Percentiles rank a stretch among this genome's conserved stretches.
These are phyloP conservation scores for Labroides dimidiatus DNA, from an alignment of 2,797 vertebrate genomes.

Conservation along the genomic window DNA sequence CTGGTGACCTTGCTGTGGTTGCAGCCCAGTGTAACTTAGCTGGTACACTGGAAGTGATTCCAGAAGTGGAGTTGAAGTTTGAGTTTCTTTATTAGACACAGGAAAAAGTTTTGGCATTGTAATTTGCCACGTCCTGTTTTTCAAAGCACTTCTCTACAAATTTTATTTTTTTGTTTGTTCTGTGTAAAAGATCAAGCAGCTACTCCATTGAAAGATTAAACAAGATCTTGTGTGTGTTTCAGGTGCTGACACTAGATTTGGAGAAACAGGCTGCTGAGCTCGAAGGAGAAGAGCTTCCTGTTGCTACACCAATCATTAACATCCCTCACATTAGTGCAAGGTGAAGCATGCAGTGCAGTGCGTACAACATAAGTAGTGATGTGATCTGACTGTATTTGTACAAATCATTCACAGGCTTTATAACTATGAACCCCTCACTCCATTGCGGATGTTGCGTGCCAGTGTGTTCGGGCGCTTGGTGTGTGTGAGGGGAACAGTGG, in stretches of 20 bases:
- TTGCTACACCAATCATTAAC: conserved; percentile 88
- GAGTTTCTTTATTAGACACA: too few species aligned
- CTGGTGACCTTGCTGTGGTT: too few species aligned
- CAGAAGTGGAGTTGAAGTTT: too few species aligned
- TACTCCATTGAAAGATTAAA: not conserved
- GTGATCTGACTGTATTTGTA: not conserved
- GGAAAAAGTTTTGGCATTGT: too few species aligned
- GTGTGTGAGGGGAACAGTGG: conserved; percentile 92
- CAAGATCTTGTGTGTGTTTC: conserved; percentile 32
- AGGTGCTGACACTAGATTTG: conserved; percentile 95
- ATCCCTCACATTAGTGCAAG: conserved; percentile 93
- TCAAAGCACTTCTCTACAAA: too few species aligned
- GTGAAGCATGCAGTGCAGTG: conserved; percentile 67
- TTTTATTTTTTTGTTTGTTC: too few species aligned
- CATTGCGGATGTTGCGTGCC: conserved; percentile 90
- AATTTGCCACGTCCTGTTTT: too few species aligned
- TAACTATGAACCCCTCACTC: conserved; percentile 93
- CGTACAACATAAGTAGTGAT: not conserved
- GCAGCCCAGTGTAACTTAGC: too few species aligned
- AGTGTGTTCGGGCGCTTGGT: conserved; percentile 93
- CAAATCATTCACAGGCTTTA: conserved; percentile 84
- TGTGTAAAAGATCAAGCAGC: not conserved
- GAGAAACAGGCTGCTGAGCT: conserved; percentile 92
- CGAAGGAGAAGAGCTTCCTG: conserved; percentile 88
- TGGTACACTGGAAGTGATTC: too few species aligned